Base-by-base conservation (phyloP, 1,140 invertebrate genomes). In the Pseudomyrmex dendroicus region DNA sequence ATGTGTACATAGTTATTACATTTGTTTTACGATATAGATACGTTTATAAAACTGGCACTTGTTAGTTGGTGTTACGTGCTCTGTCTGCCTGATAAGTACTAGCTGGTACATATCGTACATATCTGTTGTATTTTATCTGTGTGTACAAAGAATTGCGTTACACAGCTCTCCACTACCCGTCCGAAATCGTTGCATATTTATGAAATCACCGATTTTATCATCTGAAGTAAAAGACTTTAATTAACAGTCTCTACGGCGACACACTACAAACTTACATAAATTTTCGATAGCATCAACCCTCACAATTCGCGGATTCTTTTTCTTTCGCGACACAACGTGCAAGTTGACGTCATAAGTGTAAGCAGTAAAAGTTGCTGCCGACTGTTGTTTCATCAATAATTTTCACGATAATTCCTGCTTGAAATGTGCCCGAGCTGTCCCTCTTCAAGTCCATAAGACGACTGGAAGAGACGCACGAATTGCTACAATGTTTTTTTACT, bases 41-140 rank as follows among this genome's bases (percentile, higher is more conserved):
- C 9, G 8, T 46, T 84, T 82, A 73, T 61, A 84, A 82, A 84
- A 84, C 70, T 84, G 63, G 76, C 82, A 77, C 25, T 82, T 82
- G 54, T 73, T 35, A 66, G 61, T 88, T 76, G 64, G 13, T 88
- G 86, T 87, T 73, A 77, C 15, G 22, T 48, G 15, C 48, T 73
- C 15, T 84, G 82, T 88, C 56, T 88, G 83, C 85, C 86, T 87
- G 82, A 88, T 88, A 83, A 78, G 77, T 73, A 82, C 50, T 78
- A 85, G 83, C 73, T 88, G 76, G 15, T 86, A 35, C 5, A 35
- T 35, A 35, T 35, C 35, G 5, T 35, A 7, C 35, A 50, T 88
- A 73, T 87, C 82, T 84, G 72, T 82, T 70, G 63, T 35, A 35
- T 35, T 35, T 35, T 35, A 35, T 35, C 57, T 88, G 77, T 82